Evolutionary conservation across 1,140 invertebrate species (phyloP).

Genomic region (Streblospio benedicti): DNA sequence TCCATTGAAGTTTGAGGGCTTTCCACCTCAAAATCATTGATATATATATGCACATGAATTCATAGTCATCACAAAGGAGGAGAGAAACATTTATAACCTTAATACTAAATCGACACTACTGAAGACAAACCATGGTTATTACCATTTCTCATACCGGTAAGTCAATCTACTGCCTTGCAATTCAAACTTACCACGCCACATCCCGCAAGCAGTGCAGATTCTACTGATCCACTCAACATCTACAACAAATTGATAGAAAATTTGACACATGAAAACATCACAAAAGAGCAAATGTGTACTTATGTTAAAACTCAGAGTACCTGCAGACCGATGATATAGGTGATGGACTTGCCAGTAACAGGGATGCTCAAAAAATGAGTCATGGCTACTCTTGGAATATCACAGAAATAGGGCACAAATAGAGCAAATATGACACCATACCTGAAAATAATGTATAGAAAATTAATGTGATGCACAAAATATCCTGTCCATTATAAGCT

Average conservation of each 20-base stretch:
- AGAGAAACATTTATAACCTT: no score
- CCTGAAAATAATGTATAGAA: conserved; percentile 17
- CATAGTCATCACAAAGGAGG: no score
- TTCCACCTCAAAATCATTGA: no score
- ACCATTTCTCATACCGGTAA: no score
- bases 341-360: conserved; percentile 53
- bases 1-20: no score
- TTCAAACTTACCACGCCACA: background rate
- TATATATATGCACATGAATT: no score
- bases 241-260: background rate
- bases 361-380: conserved; percentile 51
- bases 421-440: conserved; percentile 33
- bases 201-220: background rate
- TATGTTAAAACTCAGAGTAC: conserved; percentile 23
- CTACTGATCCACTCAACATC: background rate
- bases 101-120: no score
- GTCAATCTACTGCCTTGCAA: no score
- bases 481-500: no score
- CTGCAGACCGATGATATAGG: conserved; percentile 53
- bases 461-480: no score
- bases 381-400: conserved; percentile 51
- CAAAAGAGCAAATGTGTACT: background rate
- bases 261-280: background rate
- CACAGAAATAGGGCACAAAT: conserved; percentile 48
- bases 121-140: no score